A percentile compares a stretch with the other conserved stretches of the same genome.
Conservation (phyloP, 2,797 vertebrate genomes). For the Acanthurus leucopareius region DNA sequence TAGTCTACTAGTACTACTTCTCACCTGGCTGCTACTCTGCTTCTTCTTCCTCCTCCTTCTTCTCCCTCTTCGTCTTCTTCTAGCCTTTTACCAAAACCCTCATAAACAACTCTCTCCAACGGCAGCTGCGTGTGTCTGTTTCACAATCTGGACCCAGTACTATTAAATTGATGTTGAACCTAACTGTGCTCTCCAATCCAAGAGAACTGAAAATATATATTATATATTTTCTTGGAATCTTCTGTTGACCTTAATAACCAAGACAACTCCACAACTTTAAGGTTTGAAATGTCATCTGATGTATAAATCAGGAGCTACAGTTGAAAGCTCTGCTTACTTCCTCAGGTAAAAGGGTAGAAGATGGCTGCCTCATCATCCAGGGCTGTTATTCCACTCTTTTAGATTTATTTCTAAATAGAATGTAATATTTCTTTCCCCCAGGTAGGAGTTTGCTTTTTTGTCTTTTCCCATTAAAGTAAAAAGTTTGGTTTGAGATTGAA, state of each 20-base stretch:
- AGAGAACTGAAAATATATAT: slow-evolving; percentile 24
- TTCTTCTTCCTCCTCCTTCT: slow-evolving; percentile 34
- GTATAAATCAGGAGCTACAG: neutral
- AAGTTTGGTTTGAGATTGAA: too few species aligned
- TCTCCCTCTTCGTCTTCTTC: slow-evolving; percentile 51
- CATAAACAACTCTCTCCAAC: slow-evolving; percentile 54
- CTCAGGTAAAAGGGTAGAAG: slow-evolving; percentile 16
- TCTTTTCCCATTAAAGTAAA: too few species aligned
- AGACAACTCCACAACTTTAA: neutral
- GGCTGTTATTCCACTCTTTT: slow-evolving; percentile 1
- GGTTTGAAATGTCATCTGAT: slow-evolving; percentile 17
- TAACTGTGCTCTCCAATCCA: slow-evolving; percentile 40
- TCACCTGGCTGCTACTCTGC: slow-evolving; percentile 57
- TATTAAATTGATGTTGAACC: slow-evolving; percentile 39
- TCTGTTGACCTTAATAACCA: slow-evolving; percentile 15
- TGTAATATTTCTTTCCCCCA: neutral
- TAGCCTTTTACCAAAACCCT: slow-evolving; percentile 46
- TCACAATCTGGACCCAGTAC: slow-evolving; percentile 54
- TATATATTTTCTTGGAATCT: slow-evolving; percentile 14
- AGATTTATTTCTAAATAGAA: neutral
- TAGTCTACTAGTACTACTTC: slow-evolving; percentile 53
- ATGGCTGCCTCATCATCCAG: slow-evolving; percentile 56
- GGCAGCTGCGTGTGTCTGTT: slow-evolving; percentile 68
- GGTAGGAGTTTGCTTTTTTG: neutral
- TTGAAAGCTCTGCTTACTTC: too few species aligned